These are phyloP conservation scores for Rousettus leschenaultii DNA, from an alignment of 2,113 vertebrate genomes.

Conservation along the genomic window DNA sequence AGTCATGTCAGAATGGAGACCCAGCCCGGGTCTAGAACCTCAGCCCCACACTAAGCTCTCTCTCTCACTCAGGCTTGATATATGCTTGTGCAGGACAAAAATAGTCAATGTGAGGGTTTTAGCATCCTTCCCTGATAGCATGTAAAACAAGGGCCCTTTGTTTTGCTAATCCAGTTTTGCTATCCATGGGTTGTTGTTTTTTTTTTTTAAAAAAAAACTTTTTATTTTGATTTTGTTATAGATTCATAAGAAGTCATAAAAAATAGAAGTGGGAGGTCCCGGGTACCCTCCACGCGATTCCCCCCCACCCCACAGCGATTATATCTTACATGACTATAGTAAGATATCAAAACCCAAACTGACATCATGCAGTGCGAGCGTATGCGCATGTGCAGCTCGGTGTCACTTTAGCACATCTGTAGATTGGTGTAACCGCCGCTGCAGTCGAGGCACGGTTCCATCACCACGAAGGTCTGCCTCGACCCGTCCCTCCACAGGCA, in stretches of 20 bases:
- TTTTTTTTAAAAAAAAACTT: background rate
- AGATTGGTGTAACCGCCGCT: background rate
- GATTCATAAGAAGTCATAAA: background rate
- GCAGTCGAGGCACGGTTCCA: background rate
- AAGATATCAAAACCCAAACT: background rate
- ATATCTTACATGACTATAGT: background rate
- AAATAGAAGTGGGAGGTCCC: background rate
- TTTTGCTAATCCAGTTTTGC: background rate
- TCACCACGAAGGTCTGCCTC: background rate
- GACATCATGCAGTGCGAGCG: background rate
- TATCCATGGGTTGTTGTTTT: background rate
- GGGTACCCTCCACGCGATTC: background rate
- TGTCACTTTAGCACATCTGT: fast-evolving
- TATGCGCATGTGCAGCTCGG: background rate
- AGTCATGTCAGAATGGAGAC: background rate
- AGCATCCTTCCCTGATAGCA: fast-evolving
- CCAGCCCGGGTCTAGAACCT: background rate
- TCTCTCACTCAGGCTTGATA: no score
- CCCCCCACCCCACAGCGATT: background rate
- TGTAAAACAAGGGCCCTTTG: background rate
- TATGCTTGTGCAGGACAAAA: background rate
- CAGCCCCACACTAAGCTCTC: background rate
- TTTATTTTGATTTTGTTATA: background rate
- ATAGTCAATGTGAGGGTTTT: background rate
- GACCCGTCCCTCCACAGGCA: background rate